Percentiles rank a stretch among this genome's conserved stretches.
phyloP scores from a whole-genome alignment of 2,797 vertebrate genomes.

The Bovichtus diacanthus region DNA sequence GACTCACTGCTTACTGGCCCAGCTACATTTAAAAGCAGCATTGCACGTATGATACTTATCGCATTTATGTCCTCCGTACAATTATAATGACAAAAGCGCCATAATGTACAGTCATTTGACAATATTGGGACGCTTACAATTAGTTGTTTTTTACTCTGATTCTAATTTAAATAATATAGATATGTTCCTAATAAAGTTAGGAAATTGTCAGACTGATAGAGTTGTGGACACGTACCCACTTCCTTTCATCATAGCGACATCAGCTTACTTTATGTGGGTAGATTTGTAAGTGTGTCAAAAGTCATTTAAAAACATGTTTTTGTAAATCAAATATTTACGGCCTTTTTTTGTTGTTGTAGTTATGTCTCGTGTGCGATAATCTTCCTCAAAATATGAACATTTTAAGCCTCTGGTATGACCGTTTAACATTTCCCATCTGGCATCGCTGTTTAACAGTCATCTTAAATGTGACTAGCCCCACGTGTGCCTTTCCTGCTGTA shows the following conservation, averaged over 20 bases:
- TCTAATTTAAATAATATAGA: too few relatives aligned
- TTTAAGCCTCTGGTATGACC: background rate
- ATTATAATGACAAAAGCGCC: too few relatives aligned
- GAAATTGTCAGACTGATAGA: too few relatives aligned
- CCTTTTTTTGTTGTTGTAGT: background rate
- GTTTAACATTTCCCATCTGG: background rate
- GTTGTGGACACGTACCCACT: too few relatives aligned
- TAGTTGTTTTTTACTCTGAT: too few relatives aligned
- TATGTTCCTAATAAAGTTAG: too few relatives aligned
- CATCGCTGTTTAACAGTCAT: background rate
- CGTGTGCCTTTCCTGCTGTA: background rate
- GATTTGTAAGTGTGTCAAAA: background rate
- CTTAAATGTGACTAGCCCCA: constrained; percentile 19
- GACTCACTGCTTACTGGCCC: constrained; percentile 18
- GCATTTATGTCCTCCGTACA: too few relatives aligned
- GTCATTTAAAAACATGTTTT: background rate
- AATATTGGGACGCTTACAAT: too few relatives aligned
- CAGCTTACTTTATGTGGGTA: background rate
- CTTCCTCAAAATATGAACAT: background rate
- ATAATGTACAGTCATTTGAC: too few relatives aligned
- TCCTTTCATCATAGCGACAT: too few relatives aligned
- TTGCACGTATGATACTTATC: too few relatives aligned
- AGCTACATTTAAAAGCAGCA: too few relatives aligned
- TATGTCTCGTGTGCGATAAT: background rate
- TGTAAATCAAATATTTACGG: background rate